Evolutionary conservation across 2,797 vertebrate species (phyloP).

Genomic region (Cynopterus sphinx): DNA sequence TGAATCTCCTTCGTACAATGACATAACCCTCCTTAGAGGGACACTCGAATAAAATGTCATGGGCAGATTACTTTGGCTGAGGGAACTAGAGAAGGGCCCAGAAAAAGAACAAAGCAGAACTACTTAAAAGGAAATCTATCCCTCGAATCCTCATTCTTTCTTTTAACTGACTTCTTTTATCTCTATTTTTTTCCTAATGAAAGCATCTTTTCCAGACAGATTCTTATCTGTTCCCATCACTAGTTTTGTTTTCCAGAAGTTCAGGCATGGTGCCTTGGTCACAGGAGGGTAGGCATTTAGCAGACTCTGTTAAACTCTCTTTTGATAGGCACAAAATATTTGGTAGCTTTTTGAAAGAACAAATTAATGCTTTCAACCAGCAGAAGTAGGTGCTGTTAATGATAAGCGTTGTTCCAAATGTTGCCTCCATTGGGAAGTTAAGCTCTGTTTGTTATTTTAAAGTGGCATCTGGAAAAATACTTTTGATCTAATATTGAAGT

Average conservation of each 20-base stretch:
- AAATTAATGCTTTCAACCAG: not conserved
- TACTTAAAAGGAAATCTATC: not conserved
- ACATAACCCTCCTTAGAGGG: not conserved
- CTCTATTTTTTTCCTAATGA: not conserved
- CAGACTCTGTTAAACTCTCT: not conserved
- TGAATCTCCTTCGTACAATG: not conserved
- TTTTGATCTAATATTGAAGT: not conserved
- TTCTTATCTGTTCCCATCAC: not conserved
- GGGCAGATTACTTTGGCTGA: not conserved
- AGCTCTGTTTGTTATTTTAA: constrained; percentile 36
- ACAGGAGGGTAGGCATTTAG: not conserved
- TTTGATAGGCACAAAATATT: not conserved
- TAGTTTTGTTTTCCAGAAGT: not conserved
- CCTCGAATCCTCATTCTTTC: not conserved
- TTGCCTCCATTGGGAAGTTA: not conserved
- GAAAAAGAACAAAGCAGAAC: not conserved
- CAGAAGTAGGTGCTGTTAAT: not conserved
- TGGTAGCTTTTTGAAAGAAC: not conserved
- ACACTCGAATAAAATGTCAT: not conserved
- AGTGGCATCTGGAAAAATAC: constrained; percentile 13
- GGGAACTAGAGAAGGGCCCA: not conserved
- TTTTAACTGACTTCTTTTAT: not conserved
- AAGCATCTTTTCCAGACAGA: not conserved
- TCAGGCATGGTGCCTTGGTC: not conserved
- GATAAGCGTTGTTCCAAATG: not conserved